Evolutionary conservation across 2,113 vertebrate species (phyloP).

Genomic region (Centropristis striata): DNA sequence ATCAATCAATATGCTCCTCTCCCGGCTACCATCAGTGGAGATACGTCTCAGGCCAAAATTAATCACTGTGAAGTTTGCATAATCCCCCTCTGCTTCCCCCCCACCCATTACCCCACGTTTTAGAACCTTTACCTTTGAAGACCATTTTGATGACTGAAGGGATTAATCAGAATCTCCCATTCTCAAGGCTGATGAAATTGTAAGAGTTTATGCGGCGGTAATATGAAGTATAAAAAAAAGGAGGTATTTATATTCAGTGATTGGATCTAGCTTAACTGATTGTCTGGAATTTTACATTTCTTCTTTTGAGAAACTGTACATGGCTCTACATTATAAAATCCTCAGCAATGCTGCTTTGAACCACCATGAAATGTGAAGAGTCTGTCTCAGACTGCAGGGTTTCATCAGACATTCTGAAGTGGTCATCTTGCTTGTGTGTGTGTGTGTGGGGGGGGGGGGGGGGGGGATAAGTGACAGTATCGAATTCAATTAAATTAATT

Average conservation of each 20-base stretch:
- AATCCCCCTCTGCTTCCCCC: slow-evolving; percentile 61
- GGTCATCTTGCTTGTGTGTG: neutral
- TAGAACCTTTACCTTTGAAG: slow-evolving; percentile 80
- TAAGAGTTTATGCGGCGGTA: slow-evolving; percentile 54
- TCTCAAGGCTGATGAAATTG: slow-evolving; percentile 62
- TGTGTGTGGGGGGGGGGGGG: too few species aligned
- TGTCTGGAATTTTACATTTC: slow-evolving; percentile 39
- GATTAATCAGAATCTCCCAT: slow-evolving; percentile 77
- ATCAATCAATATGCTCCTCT: slow-evolving; percentile 87
- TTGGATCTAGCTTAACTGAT: slow-evolving; percentile 55
- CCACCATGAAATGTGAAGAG: neutral
- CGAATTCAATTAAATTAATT: neutral
- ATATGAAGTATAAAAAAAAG: slow-evolving; percentile 33
- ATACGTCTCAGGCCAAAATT: slow-evolving; percentile 82
- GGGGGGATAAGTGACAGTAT: slow-evolving; percentile 10
- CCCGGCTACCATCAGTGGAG: slow-evolving; percentile 72
- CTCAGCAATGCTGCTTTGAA: neutral
- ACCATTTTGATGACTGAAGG: slow-evolving; percentile 73
- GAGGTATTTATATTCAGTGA: slow-evolving; percentile 52
- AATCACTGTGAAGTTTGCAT: slow-evolving; percentile 86
- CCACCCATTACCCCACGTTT: slow-evolving; percentile 72
- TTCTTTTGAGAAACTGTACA: slow-evolving; percentile 30
- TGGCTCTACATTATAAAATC: slow-evolving; percentile 1
- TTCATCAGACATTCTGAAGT: slow-evolving; percentile 26
- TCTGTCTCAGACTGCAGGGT: neutral